Conservation (phyloP, 1,140 invertebrate species). For the Drosophila carrolli region DNA sequence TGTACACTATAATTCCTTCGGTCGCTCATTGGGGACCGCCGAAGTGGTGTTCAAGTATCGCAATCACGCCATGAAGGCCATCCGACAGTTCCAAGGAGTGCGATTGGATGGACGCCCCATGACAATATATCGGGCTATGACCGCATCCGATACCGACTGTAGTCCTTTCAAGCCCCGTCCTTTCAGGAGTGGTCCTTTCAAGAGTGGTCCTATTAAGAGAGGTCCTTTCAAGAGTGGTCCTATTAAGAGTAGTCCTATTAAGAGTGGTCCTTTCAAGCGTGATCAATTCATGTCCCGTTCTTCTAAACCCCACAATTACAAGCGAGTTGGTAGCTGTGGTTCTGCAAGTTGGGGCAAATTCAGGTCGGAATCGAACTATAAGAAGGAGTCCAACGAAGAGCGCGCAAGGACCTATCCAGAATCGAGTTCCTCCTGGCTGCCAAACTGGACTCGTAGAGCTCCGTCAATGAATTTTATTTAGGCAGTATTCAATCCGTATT, state of each 20-base stretch:
- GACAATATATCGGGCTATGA: background rate
- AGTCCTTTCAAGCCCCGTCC: too few relatives aligned
- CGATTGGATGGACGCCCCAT: background rate
- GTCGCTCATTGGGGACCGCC: slow-evolving; percentile 1
- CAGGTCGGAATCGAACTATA: too few relatives aligned
- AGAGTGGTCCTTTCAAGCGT: background rate
- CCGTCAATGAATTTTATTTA: too few relatives aligned
- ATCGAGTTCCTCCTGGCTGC: too few relatives aligned
- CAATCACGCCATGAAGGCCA: background rate
- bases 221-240: background rate
- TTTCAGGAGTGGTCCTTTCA: background rate
- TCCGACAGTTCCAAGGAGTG: background rate
- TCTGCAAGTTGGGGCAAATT: too few relatives aligned
- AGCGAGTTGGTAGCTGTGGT: too few relatives aligned
- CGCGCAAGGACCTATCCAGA: too few relatives aligned
- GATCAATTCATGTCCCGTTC: background rate
- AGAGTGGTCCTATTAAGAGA: background rate
- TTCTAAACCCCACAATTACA: too few relatives aligned
- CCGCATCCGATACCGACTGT: background rate
- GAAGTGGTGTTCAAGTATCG: background rate
- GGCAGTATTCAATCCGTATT: too few relatives aligned
- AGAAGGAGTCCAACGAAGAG: too few relatives aligned
- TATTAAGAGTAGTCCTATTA: background rate
- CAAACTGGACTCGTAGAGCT: too few relatives aligned
- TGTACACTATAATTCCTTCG: background rate